Conservation (phyloP, 2,113 vertebrate species). For the Tympanuchus pallidicinctus region DNA sequence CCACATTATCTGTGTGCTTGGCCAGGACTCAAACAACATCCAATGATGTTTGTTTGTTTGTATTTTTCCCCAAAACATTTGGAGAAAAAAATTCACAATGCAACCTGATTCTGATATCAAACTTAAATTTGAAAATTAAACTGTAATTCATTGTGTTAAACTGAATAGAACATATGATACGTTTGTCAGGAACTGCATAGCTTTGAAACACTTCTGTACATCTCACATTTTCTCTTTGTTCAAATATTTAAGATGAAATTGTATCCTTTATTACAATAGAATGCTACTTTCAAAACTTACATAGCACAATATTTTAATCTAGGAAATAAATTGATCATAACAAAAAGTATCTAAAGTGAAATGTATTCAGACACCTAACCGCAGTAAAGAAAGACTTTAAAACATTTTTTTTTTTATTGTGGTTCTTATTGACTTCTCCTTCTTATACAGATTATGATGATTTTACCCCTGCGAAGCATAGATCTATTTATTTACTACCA, state of each 20-base stretch:
- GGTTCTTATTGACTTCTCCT: background rate
- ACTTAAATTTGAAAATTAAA: background rate
- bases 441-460: background rate
- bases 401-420: background rate
- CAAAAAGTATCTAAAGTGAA: background rate
- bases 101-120: background rate
- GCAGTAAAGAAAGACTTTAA: background rate
- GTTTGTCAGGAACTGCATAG: background rate
- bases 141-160: background rate
- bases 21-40: background rate
- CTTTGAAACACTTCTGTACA: background rate
- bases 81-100: background rate
- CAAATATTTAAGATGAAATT: background rate
- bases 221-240: background rate
- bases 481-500: background rate
- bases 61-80: background rate
- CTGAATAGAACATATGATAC: background rate
- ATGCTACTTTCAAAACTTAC: background rate
- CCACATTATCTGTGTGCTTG: background rate
- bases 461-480: background rate
- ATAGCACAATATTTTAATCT: no score
- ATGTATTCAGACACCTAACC: background rate
- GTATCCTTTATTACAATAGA: background rate
- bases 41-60: background rate
- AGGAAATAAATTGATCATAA: background rate